A percentile compares a stretch with the other conserved stretches of the same genome.
Conservation (phyloP, 2,797 vertebrate genomes). For the Thamnophis elegans region DNA sequence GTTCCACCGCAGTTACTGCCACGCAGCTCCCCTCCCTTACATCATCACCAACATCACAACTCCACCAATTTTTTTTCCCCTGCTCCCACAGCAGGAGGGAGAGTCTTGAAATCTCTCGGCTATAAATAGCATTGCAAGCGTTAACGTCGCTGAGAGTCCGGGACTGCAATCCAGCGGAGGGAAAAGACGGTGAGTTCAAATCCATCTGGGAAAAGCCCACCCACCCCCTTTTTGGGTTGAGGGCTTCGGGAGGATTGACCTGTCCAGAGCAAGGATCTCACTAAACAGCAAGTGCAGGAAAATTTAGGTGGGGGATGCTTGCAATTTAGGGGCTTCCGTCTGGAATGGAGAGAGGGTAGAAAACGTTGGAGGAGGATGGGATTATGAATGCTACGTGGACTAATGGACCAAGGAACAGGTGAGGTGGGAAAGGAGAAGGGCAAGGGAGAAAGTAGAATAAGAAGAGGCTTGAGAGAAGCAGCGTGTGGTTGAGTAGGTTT, state of each 20-base stretch:
- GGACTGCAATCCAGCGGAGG: background rate
- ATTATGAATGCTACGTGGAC: background rate
- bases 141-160: background rate
- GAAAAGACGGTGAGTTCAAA: background rate
- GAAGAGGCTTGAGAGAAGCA: background rate
- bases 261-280: too few relatives aligned
- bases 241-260: background rate
- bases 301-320: too few relatives aligned
- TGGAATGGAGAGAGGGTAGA: background rate
- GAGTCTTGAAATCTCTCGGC: background rate
- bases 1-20: background rate
- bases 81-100: background rate
- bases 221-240: background rate
- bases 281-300: background rate
- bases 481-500: background rate
- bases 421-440: background rate
- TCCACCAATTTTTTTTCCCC: background rate
- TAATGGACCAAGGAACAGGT: background rate
- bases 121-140: constrained; percentile 13
- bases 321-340: background rate
- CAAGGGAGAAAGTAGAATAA: background rate
- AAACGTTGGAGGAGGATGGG: background rate
- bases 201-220: background rate
- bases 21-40: background rate
- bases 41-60: background rate